Evolutionary conservation across 2,888 invertebrate genomes (phyloP).

Genomic region (Linnaemya vulpina): DNA sequence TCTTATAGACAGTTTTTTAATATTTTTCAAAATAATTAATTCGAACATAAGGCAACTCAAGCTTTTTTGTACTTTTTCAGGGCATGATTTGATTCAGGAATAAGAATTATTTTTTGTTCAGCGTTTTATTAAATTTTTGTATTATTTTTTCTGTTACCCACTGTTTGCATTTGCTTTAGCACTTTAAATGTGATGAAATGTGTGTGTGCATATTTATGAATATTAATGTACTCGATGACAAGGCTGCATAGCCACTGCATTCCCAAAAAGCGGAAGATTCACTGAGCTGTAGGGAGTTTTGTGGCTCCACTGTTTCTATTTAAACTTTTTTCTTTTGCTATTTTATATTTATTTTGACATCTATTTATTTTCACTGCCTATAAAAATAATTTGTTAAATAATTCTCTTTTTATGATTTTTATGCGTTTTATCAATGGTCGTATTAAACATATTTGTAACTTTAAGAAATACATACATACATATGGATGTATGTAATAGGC

Average conservation of each 20-base stretch:
- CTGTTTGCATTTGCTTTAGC: constrained; percentile 55
- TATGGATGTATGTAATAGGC: not conserved
- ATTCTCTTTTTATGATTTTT: constrained; percentile 16
- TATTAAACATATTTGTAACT: constrained; percentile 19
- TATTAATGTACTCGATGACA: constrained; percentile 80
- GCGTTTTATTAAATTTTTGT: not conserved
- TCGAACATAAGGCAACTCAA: too few relatives aligned
- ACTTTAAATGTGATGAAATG: constrained; percentile 73
- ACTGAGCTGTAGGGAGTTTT: constrained; percentile 48
- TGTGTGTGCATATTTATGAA: constrained; percentile 62
- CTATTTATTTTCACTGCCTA: constrained; percentile 38
- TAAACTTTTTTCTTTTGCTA: constrained; percentile 27
- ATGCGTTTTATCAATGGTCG: constrained; percentile 10
- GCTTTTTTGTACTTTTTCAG: too few relatives aligned
- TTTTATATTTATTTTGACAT: constrained; percentile 51
- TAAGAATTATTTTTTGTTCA: not conserved
- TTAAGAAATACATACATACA: not conserved
- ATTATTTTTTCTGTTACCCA: constrained; percentile 12
- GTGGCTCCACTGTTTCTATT: constrained; percentile 33
- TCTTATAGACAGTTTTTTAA: too few relatives aligned
- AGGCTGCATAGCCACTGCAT: constrained; percentile 71
- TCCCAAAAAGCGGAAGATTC: constrained; percentile 31
- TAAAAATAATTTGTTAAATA: constrained; percentile 57
- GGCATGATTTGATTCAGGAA: too few relatives aligned
- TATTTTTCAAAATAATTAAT: too few relatives aligned